Conservation (phyloP, 2,797 vertebrate genomes). For the Phrynocephalus forsythii region DNA sequence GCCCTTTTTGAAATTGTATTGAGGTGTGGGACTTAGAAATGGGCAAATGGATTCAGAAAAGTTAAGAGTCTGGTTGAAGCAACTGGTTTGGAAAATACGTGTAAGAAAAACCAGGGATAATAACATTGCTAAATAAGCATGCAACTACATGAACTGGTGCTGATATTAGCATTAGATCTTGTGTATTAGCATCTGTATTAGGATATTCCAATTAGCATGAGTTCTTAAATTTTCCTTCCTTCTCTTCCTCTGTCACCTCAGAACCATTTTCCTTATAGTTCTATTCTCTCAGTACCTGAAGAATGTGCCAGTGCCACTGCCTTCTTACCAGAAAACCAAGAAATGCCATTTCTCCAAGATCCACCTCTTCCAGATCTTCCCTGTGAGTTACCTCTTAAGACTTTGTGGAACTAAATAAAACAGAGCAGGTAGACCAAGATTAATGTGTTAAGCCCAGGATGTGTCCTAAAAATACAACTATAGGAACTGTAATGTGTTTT, state of each 20-base stretch:
- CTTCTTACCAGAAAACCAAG: constrained; percentile 81
- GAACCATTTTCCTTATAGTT: constrained; percentile 90
- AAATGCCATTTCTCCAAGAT: constrained; percentile 81
- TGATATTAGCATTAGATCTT: not conserved
- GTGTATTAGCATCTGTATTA: not conserved
- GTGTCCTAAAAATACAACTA: not conserved
- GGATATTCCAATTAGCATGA: not conserved
- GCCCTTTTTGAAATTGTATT: not conserved
- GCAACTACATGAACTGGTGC: not conserved
- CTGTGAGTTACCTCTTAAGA: constrained; percentile 78
- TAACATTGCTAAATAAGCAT: not conserved
- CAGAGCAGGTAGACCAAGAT: not conserved
- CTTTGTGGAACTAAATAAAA: not conserved
- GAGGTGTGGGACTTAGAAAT: not conserved
- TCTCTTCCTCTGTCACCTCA: constrained; percentile 67
- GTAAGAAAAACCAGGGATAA: not conserved
- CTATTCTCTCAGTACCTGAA: constrained; percentile 97
- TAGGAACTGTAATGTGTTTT: not conserved
- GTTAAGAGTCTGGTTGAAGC: not conserved
- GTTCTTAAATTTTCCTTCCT: not conserved
- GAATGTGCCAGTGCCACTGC: constrained; percentile 84
- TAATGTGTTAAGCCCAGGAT: not conserved
- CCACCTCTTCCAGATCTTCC: constrained; percentile 94
- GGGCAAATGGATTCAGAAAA: not conserved
- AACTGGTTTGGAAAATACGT: not conserved